Evolutionary conservation across 2,113 vertebrate genomes (phyloP).

Genomic region (Rhadina sibilatrix): DNA sequence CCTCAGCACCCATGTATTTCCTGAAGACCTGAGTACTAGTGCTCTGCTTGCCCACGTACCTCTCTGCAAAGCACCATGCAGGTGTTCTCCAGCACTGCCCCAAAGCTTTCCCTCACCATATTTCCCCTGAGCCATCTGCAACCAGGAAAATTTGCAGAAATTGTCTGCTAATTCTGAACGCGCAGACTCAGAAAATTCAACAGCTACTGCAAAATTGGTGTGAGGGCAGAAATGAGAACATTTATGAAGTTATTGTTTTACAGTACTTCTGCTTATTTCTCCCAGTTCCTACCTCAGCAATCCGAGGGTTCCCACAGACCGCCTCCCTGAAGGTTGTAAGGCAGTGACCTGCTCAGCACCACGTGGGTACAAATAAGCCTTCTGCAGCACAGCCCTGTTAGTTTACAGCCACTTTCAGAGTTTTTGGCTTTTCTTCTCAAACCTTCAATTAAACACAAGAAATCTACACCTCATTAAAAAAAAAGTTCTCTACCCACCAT

Average conservation of each 20-base stretch:
- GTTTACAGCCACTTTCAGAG: neutral
- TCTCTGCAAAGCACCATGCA: accelerated
- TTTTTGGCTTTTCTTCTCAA: neutral
- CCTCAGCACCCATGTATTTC: neutral
- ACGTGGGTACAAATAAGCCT: neutral
- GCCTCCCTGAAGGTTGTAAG: neutral
- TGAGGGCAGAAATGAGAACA: neutral
- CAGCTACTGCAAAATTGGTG: neutral
- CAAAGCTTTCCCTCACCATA: accelerated
- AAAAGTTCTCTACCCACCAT: neutral
- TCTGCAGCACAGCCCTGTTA: neutral
- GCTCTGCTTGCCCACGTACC: neutral
- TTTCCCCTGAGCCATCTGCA: neutral
- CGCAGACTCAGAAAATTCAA: neutral
- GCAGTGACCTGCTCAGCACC: neutral
- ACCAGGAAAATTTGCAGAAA: neutral
- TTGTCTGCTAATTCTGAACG: neutral
- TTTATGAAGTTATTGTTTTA: neutral
- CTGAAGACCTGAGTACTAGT: neutral
- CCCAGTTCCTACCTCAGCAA: neutral
- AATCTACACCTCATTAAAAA: neutral
- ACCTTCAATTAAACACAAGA: neutral
- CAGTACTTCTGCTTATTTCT: neutral
- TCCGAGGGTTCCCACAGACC: neutral
- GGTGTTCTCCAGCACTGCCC: neutral